Conservation (phyloP, 2,113 vertebrate species). For the Vidua chalybeata region DNA sequence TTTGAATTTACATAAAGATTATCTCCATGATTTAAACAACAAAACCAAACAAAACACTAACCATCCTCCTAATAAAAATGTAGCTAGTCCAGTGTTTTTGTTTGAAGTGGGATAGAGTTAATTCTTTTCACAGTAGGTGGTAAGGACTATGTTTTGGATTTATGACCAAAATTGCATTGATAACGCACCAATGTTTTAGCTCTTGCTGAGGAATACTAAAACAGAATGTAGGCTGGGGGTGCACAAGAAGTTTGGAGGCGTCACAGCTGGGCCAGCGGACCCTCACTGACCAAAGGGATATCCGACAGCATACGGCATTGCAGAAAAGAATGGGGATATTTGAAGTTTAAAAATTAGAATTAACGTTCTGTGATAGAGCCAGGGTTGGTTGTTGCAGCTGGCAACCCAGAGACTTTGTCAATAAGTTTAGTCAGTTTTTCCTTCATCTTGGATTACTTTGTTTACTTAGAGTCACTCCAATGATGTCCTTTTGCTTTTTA, state of each 20-base stretch:
- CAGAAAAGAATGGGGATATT: neutral
- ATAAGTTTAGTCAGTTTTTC: neutral
- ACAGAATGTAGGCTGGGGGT: neutral
- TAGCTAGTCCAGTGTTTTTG: neutral
- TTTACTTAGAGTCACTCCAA: neutral
- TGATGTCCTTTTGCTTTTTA: neutral
- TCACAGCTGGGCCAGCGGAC: neutral
- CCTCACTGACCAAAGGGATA: neutral
- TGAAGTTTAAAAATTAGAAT: neutral
- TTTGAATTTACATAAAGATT: neutral
- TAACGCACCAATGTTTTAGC: neutral
- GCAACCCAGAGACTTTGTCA: neutral
- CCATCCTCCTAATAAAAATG: neutral
- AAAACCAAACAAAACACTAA: neutral
- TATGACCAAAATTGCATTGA: neutral
- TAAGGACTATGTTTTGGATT: neutral
- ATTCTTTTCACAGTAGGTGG: neutral
- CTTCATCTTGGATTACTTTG: neutral
- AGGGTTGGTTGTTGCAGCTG: neutral
- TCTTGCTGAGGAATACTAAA: neutral
- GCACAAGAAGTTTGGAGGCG: neutral
- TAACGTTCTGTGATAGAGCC: neutral
- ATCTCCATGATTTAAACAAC: neutral
- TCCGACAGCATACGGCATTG: accelerated
- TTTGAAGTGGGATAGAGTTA: neutral